Evolutionary conservation across 1,140 invertebrate genomes (phyloP).

Genomic region (Chlorops oryzae): DNA sequence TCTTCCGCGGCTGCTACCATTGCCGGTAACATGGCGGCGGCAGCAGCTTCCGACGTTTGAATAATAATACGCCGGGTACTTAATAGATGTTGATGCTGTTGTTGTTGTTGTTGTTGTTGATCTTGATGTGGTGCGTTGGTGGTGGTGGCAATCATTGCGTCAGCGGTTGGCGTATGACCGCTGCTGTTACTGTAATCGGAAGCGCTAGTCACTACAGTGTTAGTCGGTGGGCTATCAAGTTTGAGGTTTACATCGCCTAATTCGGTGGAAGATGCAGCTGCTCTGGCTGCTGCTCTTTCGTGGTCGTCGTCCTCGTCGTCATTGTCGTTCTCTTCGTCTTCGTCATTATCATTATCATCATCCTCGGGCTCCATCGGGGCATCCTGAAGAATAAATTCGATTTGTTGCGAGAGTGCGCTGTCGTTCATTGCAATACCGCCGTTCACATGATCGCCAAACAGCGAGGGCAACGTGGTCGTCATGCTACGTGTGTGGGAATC

Average conservation of each 20-base stretch:
- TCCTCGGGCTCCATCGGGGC: conserved; percentile 43
- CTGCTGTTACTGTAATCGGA: no score
- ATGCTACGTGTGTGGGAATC: conserved; percentile 10
- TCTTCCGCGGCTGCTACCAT: conserved; percentile 14
- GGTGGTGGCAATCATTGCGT: conserved; percentile 5
- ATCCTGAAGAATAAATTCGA: conserved; percentile 48
- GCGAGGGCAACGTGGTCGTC: conserved; percentile 26
- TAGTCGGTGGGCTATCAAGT: conserved; percentile 18
- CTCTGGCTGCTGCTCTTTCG: conserved; percentile 18
- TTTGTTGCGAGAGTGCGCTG: conserved; percentile 47
- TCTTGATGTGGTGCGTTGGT: conserved; percentile 15
- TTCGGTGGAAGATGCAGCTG: conserved; percentile 24
- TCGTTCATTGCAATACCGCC: conserved; percentile 40
- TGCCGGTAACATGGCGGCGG: not conserved
- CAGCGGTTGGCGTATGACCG: not conserved
- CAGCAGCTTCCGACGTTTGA: conserved; percentile 23
- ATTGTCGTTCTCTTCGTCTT: conserved; percentile 18
- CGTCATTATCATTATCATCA: conserved; percentile 26
- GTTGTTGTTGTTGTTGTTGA: conserved; percentile 25
- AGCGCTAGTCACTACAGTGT: conserved; percentile 16
- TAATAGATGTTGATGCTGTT: conserved; percentile 18
- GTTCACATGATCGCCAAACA: conserved; percentile 19
- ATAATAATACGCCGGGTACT: conserved; percentile 43
- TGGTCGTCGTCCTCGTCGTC: conserved; percentile 12
- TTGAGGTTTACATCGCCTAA: conserved; percentile 1